Evolutionary conservation across 1,140 invertebrate genomes (phyloP), one percentile per base, ranked within the genome.

Genomic region (Orussus abietinus): DNA sequence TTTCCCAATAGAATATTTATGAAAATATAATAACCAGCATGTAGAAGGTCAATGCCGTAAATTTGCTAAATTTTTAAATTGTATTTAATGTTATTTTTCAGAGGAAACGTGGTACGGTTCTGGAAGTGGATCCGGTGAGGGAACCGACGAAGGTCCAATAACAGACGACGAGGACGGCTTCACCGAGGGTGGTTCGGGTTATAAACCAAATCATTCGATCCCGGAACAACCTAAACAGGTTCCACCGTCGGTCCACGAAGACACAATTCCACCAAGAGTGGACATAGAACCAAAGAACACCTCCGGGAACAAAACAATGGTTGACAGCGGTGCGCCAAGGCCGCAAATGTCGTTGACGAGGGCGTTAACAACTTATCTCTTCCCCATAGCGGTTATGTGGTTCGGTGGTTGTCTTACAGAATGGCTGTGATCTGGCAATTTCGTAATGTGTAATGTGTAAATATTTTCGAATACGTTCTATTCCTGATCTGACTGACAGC

Each of bases 381-480:
- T 90, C 57, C 87, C 88, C 4, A 81, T 90, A 21, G 82, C 87
- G 45, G 82, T 89, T 58, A 82, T 85, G 51, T 90, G 86, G 86
- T 84, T 91, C 65, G 87, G 88, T 38, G 80, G 82, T 45, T 82
- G 86, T 55, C 80, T 89, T 57, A 81, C 81, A 47, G 86, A 89
- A 63, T 80, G 86, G 74, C 84, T 87, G 77, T 88, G 84, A 84
- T 81, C 69, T 48, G 49, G 45, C 45, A 48, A 45, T 52, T 47
- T 41, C 40, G 44, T 37, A 40, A 47, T 51, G 26, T 49, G 42
- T 49, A 40, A 46, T 34, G 45, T 71, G 66, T 69, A 70, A 64
- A 70, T 70, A 69, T 48, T 38, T 35, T 26, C 38, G 40, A 40
- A 37, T 15, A 20, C 31, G 26, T 35, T 44, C 12, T 9, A 32